phyloP scores from a whole-genome alignment of 1,140 invertebrate genomes.

The Neelides sp. region DNA sequence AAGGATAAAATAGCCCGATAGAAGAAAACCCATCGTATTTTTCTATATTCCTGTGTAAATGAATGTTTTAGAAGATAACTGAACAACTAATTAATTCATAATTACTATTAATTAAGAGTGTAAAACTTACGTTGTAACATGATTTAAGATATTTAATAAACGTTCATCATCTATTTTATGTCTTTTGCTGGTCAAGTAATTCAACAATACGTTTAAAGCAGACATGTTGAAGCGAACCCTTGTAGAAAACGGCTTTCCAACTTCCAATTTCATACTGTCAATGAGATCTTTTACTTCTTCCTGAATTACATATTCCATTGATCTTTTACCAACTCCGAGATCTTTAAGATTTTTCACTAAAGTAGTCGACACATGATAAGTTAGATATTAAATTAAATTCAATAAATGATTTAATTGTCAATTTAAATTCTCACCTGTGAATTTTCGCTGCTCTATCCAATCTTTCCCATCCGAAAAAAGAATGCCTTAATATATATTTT shows the following conservation, averaged over 20 bases:
- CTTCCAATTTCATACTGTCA: neutral
- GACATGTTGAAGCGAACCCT: neutral
- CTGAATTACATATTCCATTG: neutral
- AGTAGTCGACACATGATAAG: no score
- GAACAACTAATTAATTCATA: no score
- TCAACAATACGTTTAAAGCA: neutral
- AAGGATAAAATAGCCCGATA: no score
- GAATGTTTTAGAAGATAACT: neutral
- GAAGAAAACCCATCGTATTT: no score
- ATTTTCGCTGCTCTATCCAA: neutral
- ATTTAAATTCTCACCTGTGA: no score
- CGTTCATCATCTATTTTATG: neutral
- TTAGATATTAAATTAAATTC: no score
- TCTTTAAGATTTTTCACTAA: neutral
- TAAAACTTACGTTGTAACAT: neutral
- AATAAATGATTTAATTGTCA: no score
- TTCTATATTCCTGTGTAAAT: slow-evolving; percentile 22
- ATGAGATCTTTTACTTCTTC: neutral
- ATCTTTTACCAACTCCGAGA: slow-evolving; percentile 1
- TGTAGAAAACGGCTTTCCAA: neutral
- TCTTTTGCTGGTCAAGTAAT: neutral
- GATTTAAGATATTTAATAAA: neutral
- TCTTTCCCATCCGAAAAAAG: neutral
- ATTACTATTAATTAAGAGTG: no score
- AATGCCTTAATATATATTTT: neutral